Base-by-base conservation (phyloP, 2,797 vertebrate genomes). In the Agapornis canus region DNA sequence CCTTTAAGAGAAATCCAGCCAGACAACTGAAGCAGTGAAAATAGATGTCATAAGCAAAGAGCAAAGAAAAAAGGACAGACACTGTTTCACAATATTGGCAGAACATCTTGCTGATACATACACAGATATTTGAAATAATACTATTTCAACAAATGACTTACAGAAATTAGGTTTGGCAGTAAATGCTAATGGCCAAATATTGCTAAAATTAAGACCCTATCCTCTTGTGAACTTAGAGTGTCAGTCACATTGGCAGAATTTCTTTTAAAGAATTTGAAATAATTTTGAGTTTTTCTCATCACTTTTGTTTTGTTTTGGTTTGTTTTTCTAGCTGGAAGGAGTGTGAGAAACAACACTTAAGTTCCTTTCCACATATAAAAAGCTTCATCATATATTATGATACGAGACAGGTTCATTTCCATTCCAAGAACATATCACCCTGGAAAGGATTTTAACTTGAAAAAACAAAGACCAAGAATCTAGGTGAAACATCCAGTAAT, bases 11-110 rank as follows among this genome's bases (percentile, higher is more conserved):
- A 94, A 43, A 91, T 56, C 78, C 82, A 96, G 86, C 56, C 72
- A 94, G 49, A 95, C 89, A 95, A 91, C 43, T 88, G 85, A 93
- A 66, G 71, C 63, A 90, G 89, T 86, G 68, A 80, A 75, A 94
- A 91, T 12, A 95, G 69, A 48, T 82, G 65, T 42, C 87, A 92
- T 52, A 92, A 63, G 22, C 40, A 70, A 93, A 75, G 35, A 91
- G 17, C 31, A 66, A 68, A 78, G 64, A 94, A 89, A 85, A 39
- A 87, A 35, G 54, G 68, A 63, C 64, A 87, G 61, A 82, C 13
- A 51, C 22, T 31, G 29, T 83, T 95, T 89, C 65, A 88, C 47
- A 84, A 70, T 29, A 86, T 0, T 79, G 22, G 51, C n/a, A 79
- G 31, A 86, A 78, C 13, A 65, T 26, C 39, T 80, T 80, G 45